Evolutionary conservation across 1,140 invertebrate species (phyloP).

Genomic region (Hylyphantes graminicola): DNA sequence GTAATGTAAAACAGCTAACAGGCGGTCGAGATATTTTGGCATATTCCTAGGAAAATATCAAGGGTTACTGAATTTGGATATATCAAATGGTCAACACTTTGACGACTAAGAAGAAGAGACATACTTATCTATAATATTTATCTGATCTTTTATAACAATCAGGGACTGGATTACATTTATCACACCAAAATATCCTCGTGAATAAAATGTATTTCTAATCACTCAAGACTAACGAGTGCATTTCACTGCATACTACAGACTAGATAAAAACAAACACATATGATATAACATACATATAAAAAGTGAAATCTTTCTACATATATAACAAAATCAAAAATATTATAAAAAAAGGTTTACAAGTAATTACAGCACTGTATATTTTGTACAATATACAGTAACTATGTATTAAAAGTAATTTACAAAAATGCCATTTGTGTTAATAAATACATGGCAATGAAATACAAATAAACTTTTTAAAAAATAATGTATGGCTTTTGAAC

Average conservation of each 20-base stretch:
- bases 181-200: constrained; percentile 15
- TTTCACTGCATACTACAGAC: constrained; percentile 56
- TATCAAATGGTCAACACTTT: constrained; percentile 5
- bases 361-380: constrained; percentile 60
- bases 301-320: constrained; percentile 61
- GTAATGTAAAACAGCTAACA: constrained; percentile 60
- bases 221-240: constrained; percentile 32
- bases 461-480: constrained; percentile 38
- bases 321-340: constrained; percentile 61
- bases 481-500: constrained; percentile 16
- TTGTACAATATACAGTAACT: constrained; percentile 40
- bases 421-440: constrained; percentile 50
- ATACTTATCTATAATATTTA: constrained; percentile 14
- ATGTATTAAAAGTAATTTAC: constrained; percentile 52
- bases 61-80: constrained; percentile 15
- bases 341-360: constrained; percentile 59
- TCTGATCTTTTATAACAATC: constrained; percentile 13
- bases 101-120: constrained; percentile 20
- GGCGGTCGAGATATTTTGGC: constrained; percentile 50
- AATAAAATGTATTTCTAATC: background rate
- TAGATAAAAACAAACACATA: constrained; percentile 57
- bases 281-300: constrained; percentile 59
- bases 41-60: constrained; percentile 47
- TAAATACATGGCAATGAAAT: constrained; percentile 54
- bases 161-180: constrained; percentile 2